Percentiles rank a stretch among this genome's conserved stretches.
Evolutionary conservation across 2,888 invertebrate species (phyloP).

Genomic region (Cheilosia scutellata): DNA sequence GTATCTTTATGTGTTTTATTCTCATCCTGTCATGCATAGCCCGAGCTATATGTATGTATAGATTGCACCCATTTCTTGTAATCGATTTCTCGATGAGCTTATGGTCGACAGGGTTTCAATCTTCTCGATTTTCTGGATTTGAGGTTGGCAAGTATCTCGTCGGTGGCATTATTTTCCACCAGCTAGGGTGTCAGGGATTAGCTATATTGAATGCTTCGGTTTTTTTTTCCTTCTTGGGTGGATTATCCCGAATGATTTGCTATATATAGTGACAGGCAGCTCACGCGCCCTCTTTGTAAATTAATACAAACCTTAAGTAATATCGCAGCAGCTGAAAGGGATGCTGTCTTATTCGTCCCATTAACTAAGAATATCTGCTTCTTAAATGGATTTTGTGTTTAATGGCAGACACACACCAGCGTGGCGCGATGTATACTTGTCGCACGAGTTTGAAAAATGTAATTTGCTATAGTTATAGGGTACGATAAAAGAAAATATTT

Average conservation of each 20-base stretch:
- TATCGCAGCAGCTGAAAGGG: constrained; percentile 21
- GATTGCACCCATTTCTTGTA: constrained; percentile 59
- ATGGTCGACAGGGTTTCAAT: constrained; percentile 62
- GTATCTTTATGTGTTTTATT: constrained; percentile 1
- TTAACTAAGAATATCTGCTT: constrained; percentile 39
- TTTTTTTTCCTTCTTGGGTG: constrained; percentile 6
- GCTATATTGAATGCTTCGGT: constrained; percentile 10
- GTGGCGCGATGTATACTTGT: too few species aligned
- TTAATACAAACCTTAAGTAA: constrained; percentile 60
- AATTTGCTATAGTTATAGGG: too few species aligned
- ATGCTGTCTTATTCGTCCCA: constrained; percentile 51
- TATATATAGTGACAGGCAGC: constrained; percentile 42
- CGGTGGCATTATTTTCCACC: constrained; percentile 8
- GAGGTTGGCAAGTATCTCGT: constrained; percentile 32
- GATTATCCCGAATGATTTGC: constrained; percentile 67
- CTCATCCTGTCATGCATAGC: constrained; percentile 1
- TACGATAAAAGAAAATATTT: too few species aligned
- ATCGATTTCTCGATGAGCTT: constrained; percentile 67
- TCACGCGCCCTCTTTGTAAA: constrained; percentile 36
- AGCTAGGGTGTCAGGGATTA: constrained; percentile 44
- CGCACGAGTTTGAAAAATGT: too few species aligned
- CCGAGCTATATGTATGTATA: constrained; percentile 32
- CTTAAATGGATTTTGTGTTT: constrained; percentile 30
- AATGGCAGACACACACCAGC: neutral
- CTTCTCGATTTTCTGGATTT: constrained; percentile 54